These are phyloP conservation scores for Drosophila tsacasi DNA, from an alignment of 1,140 invertebrate genomes.

Conservation along the genomic window DNA sequence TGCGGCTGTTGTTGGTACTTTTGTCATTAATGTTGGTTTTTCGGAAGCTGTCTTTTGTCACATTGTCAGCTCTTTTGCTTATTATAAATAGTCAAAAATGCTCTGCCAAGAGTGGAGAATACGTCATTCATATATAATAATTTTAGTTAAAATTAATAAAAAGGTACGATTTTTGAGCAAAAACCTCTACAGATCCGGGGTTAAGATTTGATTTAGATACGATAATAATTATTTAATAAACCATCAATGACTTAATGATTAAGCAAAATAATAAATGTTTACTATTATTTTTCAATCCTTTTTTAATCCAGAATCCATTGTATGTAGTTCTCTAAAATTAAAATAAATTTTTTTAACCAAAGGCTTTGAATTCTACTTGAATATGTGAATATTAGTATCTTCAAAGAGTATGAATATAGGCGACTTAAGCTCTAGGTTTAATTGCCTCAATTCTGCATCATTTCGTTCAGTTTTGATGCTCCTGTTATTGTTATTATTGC, in stretches of 20 bases:
- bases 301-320: no score
- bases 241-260: no score
- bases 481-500: conserved; percentile 37
- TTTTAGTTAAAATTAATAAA: background rate
- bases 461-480: conserved; percentile 33
- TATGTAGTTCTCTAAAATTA: no score
- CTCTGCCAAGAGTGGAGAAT: background rate
- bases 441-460: conserved; percentile 30
- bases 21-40: conserved; percentile 20
- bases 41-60: conserved; percentile 36
- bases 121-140: background rate
- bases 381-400: background rate
- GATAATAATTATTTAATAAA: background rate
- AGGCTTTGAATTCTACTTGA: background rate
- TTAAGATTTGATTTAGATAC: no score
- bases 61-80: conserved; percentile 31
- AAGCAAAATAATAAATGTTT: background rate
- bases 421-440: background rate
- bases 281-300: background rate
- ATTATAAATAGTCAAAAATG: conserved; percentile 1
- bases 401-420: background rate
- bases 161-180: background rate
- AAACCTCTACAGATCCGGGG: background rate
- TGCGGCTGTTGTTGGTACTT: conserved; percentile 17
- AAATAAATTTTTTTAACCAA: no score